Evolutionary conservation across 2,888 invertebrate species (phyloP).

Genomic region (Heliconius cydno): DNA sequence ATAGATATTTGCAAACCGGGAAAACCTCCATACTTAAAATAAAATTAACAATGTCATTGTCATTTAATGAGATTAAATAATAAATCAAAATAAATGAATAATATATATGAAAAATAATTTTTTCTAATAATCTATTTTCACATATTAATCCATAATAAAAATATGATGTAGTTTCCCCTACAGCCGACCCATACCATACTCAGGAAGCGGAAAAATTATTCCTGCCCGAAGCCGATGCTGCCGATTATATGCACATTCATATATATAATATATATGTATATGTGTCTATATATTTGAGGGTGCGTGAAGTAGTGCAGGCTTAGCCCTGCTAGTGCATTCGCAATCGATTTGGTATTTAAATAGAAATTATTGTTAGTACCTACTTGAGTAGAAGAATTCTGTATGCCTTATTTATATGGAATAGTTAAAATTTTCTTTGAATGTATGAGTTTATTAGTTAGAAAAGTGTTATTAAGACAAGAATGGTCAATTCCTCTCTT

Average conservation of each 20-base stretch:
- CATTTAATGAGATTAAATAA: neutral
- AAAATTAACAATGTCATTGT: neutral
- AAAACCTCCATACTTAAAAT: neutral
- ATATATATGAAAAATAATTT: neutral
- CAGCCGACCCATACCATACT: constrained; percentile 49
- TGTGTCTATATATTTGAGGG: constrained; percentile 33
- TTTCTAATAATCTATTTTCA: constrained; percentile 22
- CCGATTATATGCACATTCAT: constrained; percentile 23
- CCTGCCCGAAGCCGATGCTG: constrained; percentile 46
- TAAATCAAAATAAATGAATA: neutral
- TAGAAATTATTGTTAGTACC: neutral
- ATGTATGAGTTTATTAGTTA: no score
- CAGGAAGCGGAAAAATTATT: constrained; percentile 56
- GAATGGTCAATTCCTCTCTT: neutral
- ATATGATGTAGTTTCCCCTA: constrained; percentile 50
- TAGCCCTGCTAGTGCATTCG: constrained; percentile 17
- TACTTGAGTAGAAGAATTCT: constrained; percentile 1
- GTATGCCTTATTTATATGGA: neutral
- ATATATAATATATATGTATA: constrained; percentile 18
- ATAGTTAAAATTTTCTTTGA: no score
- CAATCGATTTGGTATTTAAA: constrained; percentile 14
- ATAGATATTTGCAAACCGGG: no score
- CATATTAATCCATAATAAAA: constrained; percentile 43
- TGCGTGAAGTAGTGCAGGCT: constrained; percentile 29
- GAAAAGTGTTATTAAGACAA: no score